Base-by-base conservation (phyloP, 2,113 vertebrate species). In the Lagopus leucura region DNA sequence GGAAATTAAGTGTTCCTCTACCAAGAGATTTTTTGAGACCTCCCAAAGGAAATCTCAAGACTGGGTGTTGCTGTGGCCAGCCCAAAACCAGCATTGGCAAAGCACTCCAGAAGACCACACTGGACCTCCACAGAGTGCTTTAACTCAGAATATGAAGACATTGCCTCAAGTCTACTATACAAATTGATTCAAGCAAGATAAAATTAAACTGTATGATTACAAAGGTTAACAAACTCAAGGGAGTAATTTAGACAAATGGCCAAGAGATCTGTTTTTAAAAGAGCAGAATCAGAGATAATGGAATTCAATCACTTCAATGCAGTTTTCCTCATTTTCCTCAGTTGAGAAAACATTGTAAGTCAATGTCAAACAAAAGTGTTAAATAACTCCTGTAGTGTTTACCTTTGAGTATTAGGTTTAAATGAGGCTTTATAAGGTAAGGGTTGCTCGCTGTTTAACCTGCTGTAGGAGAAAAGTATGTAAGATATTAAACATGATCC, bases 371-470 rank as follows among this genome's bases (percentile, higher is more conserved):
- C 73, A 90, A 34, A 72, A 90, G 34, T 10, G 47, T 86, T 88
- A 88, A 88, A 72, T 40, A 94, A 94, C 94, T 94, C 82, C 82
- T 63, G 45, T 67, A 47, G n/a, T 21, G 0, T 82, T 93, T 93
- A 83, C 85, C 45, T 88, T 80, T 52, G 52, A 78, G 61, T 28
- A 71, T 90, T 72, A 72, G 32, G 43, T 94, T 93, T 88, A 94
- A 91, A 86, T 64, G 57, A 93, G 80, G 54, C 52, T 95, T 94
- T 90, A 40, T 69, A 86, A 92, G 88, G 86, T 90, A 95, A 93
- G 55, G 48, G 50, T 70, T 94, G 73, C 43, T 75, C 65, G 74
- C 65, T 93, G 47, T 58, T 96, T 85, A 94, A 90, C 82, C 73
- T 90, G 69, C n/a, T 83, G 40, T 10, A 75, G 73, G 69, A 52